These are phyloP conservation scores for Ceratina japonica DNA, from an alignment of 1,140 invertebrate genomes.

Conservation along the genomic window DNA sequence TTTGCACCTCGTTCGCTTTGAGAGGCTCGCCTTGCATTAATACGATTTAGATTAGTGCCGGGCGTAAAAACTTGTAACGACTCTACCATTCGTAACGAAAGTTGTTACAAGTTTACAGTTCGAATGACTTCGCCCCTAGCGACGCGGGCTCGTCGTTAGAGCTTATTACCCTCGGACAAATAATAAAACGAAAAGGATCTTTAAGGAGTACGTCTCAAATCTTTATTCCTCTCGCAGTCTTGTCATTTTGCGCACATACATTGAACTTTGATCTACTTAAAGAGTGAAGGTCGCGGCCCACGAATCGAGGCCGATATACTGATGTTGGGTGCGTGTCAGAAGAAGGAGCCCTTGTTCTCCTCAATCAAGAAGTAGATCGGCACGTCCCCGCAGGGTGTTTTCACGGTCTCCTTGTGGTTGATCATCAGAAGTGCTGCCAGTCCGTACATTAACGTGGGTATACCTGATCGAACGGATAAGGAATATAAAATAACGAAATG, in stretches of 20 bases:
- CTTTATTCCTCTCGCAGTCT: not conserved
- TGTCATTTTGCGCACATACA: too few relatives aligned
- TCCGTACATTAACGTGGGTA: conserved; percentile 95
- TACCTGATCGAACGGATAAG: conserved; percentile 81
- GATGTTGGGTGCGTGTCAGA: conserved; percentile 76
- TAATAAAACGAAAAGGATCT: too few relatives aligned
- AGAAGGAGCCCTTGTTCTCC: conserved; percentile 89
- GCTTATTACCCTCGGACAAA: too few relatives aligned
- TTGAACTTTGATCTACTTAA: not conserved
- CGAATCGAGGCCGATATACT: conserved; percentile 2
- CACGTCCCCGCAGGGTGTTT: conserved; percentile 85
- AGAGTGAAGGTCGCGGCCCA: not conserved
- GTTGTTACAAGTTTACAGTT: conserved; percentile 4
- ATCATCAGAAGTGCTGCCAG: conserved; percentile 90
- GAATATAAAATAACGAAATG: conserved; percentile 34
- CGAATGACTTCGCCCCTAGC: conserved; percentile 1
- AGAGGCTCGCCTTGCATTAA: conserved; percentile 36
- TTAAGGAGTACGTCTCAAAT: not conserved
- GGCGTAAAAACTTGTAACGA: not conserved
- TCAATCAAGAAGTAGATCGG: conserved; percentile 92
- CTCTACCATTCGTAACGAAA: not conserved
- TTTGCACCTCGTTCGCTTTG: conserved; percentile 39
- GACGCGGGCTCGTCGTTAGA: too few relatives aligned
- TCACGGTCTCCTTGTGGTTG: conserved; percentile 88
- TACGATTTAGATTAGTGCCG: conserved; percentile 30